Percentiles rank a stretch among this genome's conserved stretches.
These are phyloP conservation scores for Catocala fraxini DNA, from an alignment of 2,888 invertebrate species.

Conservation along the genomic window DNA sequence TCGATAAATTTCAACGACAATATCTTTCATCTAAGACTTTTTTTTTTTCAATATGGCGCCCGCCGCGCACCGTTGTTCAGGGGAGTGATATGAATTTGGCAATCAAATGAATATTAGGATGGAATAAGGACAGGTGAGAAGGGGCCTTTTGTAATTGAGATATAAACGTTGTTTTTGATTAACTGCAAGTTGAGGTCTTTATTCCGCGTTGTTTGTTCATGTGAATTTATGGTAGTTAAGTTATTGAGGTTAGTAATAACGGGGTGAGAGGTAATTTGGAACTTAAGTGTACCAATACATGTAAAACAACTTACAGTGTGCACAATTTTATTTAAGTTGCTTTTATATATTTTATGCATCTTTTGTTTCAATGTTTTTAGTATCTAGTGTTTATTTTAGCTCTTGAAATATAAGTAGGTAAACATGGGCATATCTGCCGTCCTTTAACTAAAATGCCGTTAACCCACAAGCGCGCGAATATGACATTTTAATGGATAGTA, in stretches of 20 bases:
- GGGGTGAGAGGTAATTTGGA: neutral
- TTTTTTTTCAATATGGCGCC: constrained; percentile 47
- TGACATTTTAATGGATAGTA: too few relatives aligned
- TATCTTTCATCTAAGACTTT: constrained; percentile 46
- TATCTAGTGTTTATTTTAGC: too few relatives aligned
- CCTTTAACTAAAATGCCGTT: too few relatives aligned
- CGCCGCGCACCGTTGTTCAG: constrained; percentile 8
- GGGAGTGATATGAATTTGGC: constrained; percentile 69
- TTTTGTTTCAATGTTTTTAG: neutral
- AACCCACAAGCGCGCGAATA: too few relatives aligned
- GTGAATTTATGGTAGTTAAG: constrained; percentile 22
- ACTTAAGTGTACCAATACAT: neutral
- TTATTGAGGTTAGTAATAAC: constrained; percentile 13
- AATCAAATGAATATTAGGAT: constrained; percentile 85
- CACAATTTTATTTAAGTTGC: neutral
- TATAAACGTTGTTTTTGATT: constrained; percentile 46
- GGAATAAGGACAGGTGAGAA: constrained; percentile 74
- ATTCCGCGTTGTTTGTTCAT: constrained; percentile 17
- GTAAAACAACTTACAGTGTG: neutral
- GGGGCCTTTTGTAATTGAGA: constrained; percentile 54
- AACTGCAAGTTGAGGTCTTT: constrained; percentile 30
- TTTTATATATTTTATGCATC: too few relatives aligned
- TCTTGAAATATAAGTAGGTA: too few relatives aligned
- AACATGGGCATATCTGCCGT: too few relatives aligned
- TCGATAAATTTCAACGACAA: constrained; percentile 56